A percentile compares a stretch with the other conserved stretches of the same genome.
Conservation (phyloP, 2,113 vertebrate genomes). For the Calypte anna region DNA sequence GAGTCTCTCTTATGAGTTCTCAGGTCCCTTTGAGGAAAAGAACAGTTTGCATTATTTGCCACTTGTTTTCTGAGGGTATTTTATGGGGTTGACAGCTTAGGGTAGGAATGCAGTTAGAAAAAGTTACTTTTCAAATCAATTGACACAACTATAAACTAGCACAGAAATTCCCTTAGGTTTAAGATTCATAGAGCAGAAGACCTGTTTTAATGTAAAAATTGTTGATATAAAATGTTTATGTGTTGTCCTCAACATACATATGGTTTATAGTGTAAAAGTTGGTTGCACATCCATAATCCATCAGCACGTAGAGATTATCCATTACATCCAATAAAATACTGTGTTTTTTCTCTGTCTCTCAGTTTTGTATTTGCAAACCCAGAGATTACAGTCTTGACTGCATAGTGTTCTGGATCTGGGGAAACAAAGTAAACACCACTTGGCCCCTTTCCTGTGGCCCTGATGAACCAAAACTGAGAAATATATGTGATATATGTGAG, state of each 20-base stretch:
- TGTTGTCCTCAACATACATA: not conserved
- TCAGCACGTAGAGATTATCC: not conserved
- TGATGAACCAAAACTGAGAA: not conserved
- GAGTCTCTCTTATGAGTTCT: not conserved
- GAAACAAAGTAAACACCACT: not conserved
- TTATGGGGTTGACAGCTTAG: not conserved
- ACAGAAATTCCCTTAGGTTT: not conserved
- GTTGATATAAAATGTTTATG: not conserved
- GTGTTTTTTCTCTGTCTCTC: not conserved
- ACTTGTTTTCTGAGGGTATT: not conserved
- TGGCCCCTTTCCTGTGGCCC: not conserved
- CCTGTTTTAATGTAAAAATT: not conserved
- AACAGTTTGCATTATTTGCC: not conserved
- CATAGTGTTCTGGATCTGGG: not conserved
- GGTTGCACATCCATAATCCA: not conserved
- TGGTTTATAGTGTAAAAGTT: not conserved
- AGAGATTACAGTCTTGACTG: not conserved
- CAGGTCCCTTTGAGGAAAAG: not conserved
- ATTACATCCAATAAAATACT: not conserved
- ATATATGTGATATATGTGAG: not conserved
- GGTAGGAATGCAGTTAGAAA: not conserved
- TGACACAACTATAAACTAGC: not conserved
- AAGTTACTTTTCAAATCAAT: not conserved
- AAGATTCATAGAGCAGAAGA: not conserved
- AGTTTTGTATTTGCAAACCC: not conserved